Base-by-base conservation (phyloP, 2,888 invertebrate genomes). In the Athetis lepigone region DNA sequence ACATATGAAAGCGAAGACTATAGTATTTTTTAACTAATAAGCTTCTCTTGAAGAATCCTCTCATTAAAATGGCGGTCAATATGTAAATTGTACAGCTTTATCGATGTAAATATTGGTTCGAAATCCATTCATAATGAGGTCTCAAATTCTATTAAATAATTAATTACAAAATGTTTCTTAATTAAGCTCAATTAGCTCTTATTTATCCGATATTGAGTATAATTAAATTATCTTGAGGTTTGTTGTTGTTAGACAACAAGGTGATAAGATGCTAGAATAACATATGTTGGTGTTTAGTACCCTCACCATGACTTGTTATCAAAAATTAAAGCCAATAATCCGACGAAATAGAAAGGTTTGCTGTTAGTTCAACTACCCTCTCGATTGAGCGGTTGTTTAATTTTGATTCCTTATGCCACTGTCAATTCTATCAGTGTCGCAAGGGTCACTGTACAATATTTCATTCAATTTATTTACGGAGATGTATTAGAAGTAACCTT, bases 141-240 rank as follows among this genome's bases (percentile, higher is more conserved):
- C 21, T 27, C 29, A n/a, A n/a, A n/a, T n/a, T 45, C 8, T 36
- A 36, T 37, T 9, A 21, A 25, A 13, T n/a, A 67, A 57, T 45
- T 19, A 40, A 40, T 58, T 21, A 58, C 7, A 6, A 49, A 45
- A 46, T 36, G 40, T 70, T 25, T n/a, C 18, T 21, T 61, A 62
- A 71, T 52, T 63, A 39, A 1, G 7, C 2, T 11, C 43, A 49
- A 71, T 42, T 49, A 42, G 11, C 6, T 33, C 9, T 25, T 49
- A 62, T 49, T 51, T 46, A 68, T 49, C 18, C 11, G n/a, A 36
- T 33, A 45, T 33, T 9, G 27, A 42, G n/a, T 64, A 16, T 68
- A 57, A 68, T 68, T 27, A 64, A 18, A 57, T 8, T 33, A 27
- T 18, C 27, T 59, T 21, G 9, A 5, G 8, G 25, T 47, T 33